A percentile compares a stretch with the other conserved stretches of the same genome.
phyloP scores from a whole-genome alignment of 1,140 invertebrate species.

The Macrobrachium rosenbergii region DNA sequence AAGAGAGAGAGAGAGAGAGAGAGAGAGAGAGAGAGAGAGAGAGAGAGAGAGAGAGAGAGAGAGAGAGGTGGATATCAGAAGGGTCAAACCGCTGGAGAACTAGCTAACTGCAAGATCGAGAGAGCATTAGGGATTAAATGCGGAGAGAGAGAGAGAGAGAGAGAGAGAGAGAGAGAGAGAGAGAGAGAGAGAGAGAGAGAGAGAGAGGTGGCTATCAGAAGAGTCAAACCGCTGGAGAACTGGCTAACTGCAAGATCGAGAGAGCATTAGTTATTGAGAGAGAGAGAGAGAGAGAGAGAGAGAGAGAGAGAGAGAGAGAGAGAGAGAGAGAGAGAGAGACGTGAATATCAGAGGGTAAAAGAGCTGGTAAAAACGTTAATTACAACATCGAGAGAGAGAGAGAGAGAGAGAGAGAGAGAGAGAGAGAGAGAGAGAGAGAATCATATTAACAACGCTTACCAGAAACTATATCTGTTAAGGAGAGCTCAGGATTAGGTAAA shows the following conservation, averaged over 20 bases:
- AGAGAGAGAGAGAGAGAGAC: not conserved
- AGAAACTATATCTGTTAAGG: not conserved
- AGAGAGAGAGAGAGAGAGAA: not conserved
- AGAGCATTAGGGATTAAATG: no score
- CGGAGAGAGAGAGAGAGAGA: not conserved
- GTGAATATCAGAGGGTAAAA: no score
- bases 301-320: not conserved
- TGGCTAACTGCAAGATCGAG: not conserved
- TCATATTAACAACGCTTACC: no score
- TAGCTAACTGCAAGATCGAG: no score
- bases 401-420: not conserved
- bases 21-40: no score
- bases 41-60: not conserved
- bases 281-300: not conserved
- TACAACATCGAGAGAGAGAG: not conserved
- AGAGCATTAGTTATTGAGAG: not conserved
- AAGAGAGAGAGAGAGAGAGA: no score
- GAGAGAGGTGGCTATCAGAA: conserved; percentile 6
- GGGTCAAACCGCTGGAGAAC: not conserved
- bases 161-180: conserved; percentile 10
- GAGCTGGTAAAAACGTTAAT: no score
- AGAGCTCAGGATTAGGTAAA: no score
- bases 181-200: conserved; percentile 1
- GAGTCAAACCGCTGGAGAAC: not conserved
- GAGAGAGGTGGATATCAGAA: no score